Evolutionary conservation across 1,140 invertebrate species (phyloP), one percentile per base, ranked within the genome.

Genomic region (Drosophila albomicans): DNA sequence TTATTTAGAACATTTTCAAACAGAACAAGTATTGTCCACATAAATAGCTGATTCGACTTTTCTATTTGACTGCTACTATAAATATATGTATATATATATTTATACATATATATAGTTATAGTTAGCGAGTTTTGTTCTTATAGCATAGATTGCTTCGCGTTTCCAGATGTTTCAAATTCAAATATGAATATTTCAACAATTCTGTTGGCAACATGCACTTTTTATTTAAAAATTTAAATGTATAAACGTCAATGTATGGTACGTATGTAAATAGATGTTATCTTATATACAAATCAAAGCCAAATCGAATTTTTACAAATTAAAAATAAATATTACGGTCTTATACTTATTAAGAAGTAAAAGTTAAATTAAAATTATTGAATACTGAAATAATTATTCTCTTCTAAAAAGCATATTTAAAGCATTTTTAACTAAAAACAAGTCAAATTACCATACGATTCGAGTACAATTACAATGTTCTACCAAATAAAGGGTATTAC

Each of bases 1-100:
- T 66, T 7, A 38, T 48, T 59, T n/a, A 38, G 61, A 66, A 32
- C 48, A 62, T 59, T 57, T 49, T 56, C 65, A 79, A 69, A 75
- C 66, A 64, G 45, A 80, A 72, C 56, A 72, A 62, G 79, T 46
- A 88, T 88, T 87, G 73, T 87, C 61, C 84, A 76, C 79, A 82
- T 78, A 78, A 54, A 58, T 58, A 61, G 48, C 52, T 69, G 59
- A 67, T 57, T 75, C 68, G 45, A 48, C 43, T 28, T 25, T 28
- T n/a, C 82, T 72, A 69, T 57, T 46, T 61, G 30, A 15, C 45
- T 10, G 57, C 49, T 32, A 48, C n/a, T 49, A 79, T 30, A 59
- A 10, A 41, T 63, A 48, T 28, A 67, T 38, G 45, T 48, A 6
- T 64, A 28, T 49, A 45, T 61, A 1, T 15, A 13, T 25, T 25